These are phyloP conservation scores for Mergus octosetaceus DNA, from an alignment of 2,797 vertebrate genomes.

Conservation along the genomic window DNA sequence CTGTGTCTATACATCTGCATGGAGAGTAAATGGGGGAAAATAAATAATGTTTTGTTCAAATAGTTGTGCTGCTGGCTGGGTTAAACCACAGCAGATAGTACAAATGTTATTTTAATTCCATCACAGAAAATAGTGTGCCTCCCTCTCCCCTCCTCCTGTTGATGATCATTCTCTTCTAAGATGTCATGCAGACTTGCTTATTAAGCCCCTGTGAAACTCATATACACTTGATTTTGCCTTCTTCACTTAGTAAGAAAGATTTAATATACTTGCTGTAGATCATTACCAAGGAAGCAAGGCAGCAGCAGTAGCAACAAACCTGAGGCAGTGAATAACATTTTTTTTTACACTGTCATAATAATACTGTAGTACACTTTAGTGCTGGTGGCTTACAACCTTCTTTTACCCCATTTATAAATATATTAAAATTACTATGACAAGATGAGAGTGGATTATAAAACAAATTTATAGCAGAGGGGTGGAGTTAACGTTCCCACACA, in stretches of 20 bases:
- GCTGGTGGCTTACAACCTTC: not conserved
- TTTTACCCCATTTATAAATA: not conserved
- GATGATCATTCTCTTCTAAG: not conserved
- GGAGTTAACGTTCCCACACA: not conserved
- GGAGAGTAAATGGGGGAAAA: not conserved
- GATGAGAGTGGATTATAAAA: not conserved
- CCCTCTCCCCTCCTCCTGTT: not conserved
- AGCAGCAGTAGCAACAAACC: not conserved
- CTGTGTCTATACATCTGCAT: not conserved
- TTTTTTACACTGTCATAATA: not conserved
- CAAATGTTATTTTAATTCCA: not conserved
- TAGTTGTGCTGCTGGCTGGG: not conserved
- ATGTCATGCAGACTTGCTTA: not conserved
- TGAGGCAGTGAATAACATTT: not conserved
- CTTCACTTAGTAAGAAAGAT: not conserved
- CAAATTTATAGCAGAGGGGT: not conserved
- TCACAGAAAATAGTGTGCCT: not conserved
- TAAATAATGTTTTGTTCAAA: not conserved
- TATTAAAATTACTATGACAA: not conserved
- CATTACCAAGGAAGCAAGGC: not conserved
- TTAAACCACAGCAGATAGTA: too few species aligned
- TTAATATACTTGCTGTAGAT: not conserved
- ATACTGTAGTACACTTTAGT: not conserved
- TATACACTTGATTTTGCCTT: not conserved
- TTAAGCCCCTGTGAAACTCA: not conserved